phyloP scores from a whole-genome alignment of 2,113 vertebrate genomes.

The Odobenus rosmarus region DNA sequence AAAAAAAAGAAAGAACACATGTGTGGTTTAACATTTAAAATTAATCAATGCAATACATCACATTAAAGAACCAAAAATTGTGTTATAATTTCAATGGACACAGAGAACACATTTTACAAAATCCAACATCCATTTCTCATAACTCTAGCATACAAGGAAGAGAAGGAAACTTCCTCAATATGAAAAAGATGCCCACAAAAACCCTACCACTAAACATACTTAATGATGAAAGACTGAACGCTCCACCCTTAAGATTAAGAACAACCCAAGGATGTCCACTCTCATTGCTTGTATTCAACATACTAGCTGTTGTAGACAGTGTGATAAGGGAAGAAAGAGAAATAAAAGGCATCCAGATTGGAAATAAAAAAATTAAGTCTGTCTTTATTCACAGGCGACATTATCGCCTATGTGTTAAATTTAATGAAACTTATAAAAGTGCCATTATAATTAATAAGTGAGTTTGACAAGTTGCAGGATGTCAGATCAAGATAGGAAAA shows the following conservation, averaged over 20 bases:
- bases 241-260: neutral
- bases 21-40: constrained; percentile 1
- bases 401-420: neutral
- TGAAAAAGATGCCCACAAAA: neutral
- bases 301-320: neutral
- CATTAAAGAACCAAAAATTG: neutral
- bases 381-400: neutral
- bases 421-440: neutral
- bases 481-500: neutral
- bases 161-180: neutral
- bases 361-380: neutral
- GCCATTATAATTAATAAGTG: neutral
- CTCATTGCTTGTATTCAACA: neutral
- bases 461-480: neutral
- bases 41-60: neutral
- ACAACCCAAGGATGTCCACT: neutral
- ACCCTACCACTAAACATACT: neutral
- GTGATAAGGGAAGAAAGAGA: neutral
- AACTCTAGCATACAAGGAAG: neutral
- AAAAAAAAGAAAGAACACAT: neutral
- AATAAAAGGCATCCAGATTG: neutral
- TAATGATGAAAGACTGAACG: neutral
- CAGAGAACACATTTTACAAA: neutral
- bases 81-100: neutral
- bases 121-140: neutral